Percentiles rank a stretch among this genome's conserved stretches.
Conservation (phyloP, 2,113 vertebrate species). For the Chloebia gouldiae region DNA sequence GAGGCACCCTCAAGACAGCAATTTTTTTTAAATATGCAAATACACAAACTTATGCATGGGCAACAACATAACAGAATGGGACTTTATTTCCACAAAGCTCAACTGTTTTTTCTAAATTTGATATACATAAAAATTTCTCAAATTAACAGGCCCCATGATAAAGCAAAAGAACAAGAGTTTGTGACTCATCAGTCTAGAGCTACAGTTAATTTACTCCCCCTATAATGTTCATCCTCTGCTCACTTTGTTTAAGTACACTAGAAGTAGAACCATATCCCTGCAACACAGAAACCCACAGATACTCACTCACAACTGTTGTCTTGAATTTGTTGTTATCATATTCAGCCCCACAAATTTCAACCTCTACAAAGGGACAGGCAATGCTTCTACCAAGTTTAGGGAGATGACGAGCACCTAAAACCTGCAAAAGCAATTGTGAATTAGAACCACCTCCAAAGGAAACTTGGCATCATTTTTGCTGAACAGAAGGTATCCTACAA, state of each 20-base stretch:
- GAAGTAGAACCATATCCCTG: background rate
- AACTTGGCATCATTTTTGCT: background rate
- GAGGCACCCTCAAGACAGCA: background rate
- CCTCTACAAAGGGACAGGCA: slow-evolving; percentile 92
- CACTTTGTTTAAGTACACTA: background rate
- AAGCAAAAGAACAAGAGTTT: background rate
- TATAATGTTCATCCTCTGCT: background rate
- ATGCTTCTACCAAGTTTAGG: slow-evolving; percentile 91
- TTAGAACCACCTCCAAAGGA: background rate
- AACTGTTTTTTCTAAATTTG: background rate
- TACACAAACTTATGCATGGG: background rate
- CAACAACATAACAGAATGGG: background rate
- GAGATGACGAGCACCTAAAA: slow-evolving; percentile 92
- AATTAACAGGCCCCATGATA: background rate
- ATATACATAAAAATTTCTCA: background rate
- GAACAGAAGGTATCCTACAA: background rate
- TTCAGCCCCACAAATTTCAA: slow-evolving; percentile 89
- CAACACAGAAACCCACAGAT: background rate
- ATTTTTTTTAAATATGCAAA: background rate
- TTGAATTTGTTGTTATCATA: slow-evolving; percentile 90
- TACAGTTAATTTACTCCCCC: background rate
- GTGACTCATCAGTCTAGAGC: background rate
- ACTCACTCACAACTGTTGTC: slow-evolving; percentile 88
- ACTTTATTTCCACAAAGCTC: background rate
- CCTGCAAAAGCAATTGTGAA: slow-evolving; percentile 66